phyloP scores from a whole-genome alignment of 2,888 invertebrate genomes.

The Sesia bembeciformis region DNA sequence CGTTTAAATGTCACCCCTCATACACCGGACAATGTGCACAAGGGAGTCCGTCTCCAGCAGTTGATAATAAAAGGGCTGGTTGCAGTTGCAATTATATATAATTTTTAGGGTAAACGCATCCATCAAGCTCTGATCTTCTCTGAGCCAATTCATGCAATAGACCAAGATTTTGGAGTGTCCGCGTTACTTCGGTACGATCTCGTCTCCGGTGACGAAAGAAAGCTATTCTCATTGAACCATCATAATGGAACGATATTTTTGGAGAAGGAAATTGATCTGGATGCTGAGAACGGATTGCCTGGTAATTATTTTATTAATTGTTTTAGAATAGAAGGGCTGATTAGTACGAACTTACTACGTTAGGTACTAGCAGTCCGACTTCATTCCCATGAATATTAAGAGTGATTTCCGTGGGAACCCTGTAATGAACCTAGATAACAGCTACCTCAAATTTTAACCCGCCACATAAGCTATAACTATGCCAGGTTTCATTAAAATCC shows the following conservation, averaged over 20 bases:
- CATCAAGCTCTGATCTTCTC: slow-evolving; percentile 81
- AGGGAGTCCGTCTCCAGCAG: no score
- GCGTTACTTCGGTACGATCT: slow-evolving; percentile 85
- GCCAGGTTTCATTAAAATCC: no score
- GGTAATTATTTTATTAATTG: slow-evolving; percentile 52
- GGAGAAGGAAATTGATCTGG: slow-evolving; percentile 87
- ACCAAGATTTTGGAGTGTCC: slow-evolving; percentile 85
- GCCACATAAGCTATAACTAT: no score
- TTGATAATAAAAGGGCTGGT: no score
- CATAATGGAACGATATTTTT: slow-evolving; percentile 84
- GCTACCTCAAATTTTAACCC: no score
- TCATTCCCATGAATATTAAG: no score
- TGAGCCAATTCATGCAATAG: slow-evolving; percentile 83
- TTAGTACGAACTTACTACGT: no score
- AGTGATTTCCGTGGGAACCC: not conserved
- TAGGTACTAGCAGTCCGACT: not conserved
- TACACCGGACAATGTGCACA: no score
- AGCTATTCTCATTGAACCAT: slow-evolving; percentile 82
- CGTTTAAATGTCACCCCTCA: no score
- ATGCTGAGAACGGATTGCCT: slow-evolving; percentile 80
- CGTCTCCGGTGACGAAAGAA: slow-evolving; percentile 85
- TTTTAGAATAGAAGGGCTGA: no score
- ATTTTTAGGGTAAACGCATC: slow-evolving; percentile 78
- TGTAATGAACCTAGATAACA: no score
- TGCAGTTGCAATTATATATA: not conserved